Percentiles rank a stretch among this genome's conserved stretches.
Conservation (phyloP, 1,140 invertebrate genomes). For the Portunus trituberculatus region DNA sequence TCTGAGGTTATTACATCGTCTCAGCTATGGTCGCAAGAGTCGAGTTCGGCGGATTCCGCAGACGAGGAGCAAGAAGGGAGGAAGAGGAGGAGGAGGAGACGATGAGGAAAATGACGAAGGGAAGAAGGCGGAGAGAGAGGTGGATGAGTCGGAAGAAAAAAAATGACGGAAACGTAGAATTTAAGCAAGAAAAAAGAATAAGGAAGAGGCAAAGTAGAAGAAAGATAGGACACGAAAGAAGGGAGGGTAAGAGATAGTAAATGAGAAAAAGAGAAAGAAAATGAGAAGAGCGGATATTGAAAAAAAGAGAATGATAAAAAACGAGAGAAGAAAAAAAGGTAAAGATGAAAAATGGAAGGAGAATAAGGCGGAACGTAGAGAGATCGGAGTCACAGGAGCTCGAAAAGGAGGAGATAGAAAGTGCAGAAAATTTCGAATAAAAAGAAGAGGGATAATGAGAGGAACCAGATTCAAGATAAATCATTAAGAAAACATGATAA, state of each 20-base stretch:
- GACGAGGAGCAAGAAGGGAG: neutral
- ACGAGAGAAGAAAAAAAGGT: neutral
- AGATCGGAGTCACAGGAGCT: neutral
- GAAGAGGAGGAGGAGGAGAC: neutral
- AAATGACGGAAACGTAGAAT: neutral
- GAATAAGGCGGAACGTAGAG: neutral
- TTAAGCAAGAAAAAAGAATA: neutral
- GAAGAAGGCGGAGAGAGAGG: neutral
- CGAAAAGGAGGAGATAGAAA: too few species aligned
- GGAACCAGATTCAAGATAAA: too few species aligned
- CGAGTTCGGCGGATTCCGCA: neutral
- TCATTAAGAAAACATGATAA: too few species aligned
- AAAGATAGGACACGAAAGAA: neutral
- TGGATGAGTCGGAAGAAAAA: neutral
- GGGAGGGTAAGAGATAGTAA: neutral
- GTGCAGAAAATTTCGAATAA: too few species aligned
- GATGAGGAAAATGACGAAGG: neutral
- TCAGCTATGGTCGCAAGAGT: neutral
- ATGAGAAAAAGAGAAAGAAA: neutral
- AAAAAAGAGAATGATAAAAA: neutral
- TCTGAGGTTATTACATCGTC: slow-evolving; percentile 13
- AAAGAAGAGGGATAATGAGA: neutral
- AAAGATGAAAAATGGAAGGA: neutral
- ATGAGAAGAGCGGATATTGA: too few species aligned
- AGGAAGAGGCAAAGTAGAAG: neutral